These are phyloP conservation scores for Girardinus metallicus DNA, from an alignment of 2,797 vertebrate species.

Conservation along the genomic window DNA sequence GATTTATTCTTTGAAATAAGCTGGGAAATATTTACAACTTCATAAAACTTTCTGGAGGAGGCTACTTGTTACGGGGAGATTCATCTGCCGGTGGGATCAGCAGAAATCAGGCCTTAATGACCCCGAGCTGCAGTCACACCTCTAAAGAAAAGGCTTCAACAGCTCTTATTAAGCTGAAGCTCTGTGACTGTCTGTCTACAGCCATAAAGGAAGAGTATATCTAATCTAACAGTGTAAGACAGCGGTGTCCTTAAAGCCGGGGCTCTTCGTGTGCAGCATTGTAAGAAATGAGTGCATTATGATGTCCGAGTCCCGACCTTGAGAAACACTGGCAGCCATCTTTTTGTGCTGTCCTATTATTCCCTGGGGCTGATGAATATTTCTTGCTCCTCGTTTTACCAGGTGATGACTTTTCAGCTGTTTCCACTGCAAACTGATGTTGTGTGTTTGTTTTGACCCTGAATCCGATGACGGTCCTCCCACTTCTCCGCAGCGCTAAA, in stretches of 20 bases:
- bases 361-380: neutral
- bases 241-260: neutral
- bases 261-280: neutral
- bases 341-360: neutral
- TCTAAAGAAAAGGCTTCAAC: neutral
- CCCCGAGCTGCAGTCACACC: neutral
- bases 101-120: conserved; percentile 3
- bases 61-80: neutral
- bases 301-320: conserved; percentile 2
- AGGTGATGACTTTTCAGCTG: neutral
- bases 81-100: neutral
- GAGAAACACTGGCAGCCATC: conserved; percentile 1
- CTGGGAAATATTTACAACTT: conserved; percentile 1
- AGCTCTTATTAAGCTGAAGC: conserved; percentile 2
- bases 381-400: neutral
- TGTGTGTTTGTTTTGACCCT: neutral
- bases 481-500: neutral
- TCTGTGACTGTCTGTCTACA: conserved; percentile 4
- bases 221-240: conserved; percentile 10
- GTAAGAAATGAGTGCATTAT: neutral
- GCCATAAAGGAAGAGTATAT: conserved; percentile 9
- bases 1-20: neutral
- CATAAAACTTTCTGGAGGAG: neutral
- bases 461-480: neutral
- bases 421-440: neutral